Evolutionary conservation across 1,140 invertebrate species (phyloP).

Genomic region (Zaprionus africanus): DNA sequence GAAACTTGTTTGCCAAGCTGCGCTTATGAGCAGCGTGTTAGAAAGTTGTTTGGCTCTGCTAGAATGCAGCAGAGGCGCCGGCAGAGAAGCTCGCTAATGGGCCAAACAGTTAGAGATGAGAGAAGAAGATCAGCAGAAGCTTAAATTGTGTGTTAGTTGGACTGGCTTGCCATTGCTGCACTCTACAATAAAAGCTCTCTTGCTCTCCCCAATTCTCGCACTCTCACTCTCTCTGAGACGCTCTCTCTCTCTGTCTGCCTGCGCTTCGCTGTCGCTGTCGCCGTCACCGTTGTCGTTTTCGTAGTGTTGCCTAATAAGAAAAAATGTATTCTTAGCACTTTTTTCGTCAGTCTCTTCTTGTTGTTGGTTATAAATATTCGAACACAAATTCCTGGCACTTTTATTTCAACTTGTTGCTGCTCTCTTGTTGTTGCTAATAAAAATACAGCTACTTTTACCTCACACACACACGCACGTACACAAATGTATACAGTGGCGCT

Average conservation of each 20-base stretch:
- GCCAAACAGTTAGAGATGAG: conserved; percentile 33
- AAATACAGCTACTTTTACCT: conserved; percentile 14
- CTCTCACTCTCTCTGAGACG: conserved; percentile 26
- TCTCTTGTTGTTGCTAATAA: conserved; percentile 29
- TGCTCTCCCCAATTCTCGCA: background rate
- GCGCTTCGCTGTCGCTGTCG: conserved; percentile 7
- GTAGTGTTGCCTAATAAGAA: conserved; percentile 52
- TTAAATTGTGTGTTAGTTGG: conserved; percentile 52
- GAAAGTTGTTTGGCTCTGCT: conserved; percentile 48
- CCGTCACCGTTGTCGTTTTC: background rate
- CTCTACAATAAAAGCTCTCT: background rate
- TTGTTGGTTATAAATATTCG: conserved; percentile 35
- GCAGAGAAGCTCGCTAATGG: conserved; percentile 6
- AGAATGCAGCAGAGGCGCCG: conserved; percentile 35
- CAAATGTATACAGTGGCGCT: background rate
- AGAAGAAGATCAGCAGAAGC: conserved; percentile 24
- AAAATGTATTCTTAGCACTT: conserved; percentile 55
- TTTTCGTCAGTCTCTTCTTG: conserved; percentile 6
- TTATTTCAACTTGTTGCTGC: conserved; percentile 42
- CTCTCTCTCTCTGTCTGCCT: conserved; percentile 8
- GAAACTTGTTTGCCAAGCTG: conserved; percentile 44
- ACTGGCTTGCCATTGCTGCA: conserved; percentile 14
- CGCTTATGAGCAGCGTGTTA: conserved; percentile 41
- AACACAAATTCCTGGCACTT: conserved; percentile 51
- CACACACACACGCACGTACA: background rate